These are phyloP conservation scores for Exaiptasia diaphana DNA, from an alignment of 64 coral and sea anemone genomes.

Conservation along the genomic window DNA sequence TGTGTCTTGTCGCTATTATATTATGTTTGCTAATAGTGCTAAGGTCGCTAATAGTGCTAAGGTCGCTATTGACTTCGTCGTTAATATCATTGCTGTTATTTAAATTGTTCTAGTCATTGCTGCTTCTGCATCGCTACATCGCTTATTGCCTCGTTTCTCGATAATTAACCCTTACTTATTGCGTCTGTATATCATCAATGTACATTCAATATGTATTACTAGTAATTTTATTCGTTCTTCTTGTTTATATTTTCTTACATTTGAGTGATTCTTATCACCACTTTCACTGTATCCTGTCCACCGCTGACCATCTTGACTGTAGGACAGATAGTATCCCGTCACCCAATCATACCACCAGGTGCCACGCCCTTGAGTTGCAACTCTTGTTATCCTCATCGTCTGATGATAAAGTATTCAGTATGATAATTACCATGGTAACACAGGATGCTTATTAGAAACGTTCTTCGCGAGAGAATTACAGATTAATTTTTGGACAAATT, in stretches of 20 bases:
- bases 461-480: neutral
- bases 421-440: neutral
- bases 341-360: slow-evolving; percentile 49
- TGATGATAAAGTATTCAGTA: neutral
- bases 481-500: neutral
- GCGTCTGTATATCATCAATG: too few relatives aligned
- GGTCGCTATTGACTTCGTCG: too few relatives aligned
- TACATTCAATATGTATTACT: too few relatives aligned
- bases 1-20: too few relatives aligned
- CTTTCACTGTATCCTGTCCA: slow-evolving; percentile 46
- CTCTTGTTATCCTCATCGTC: neutral
- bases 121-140: too few relatives aligned
- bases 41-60: too few relatives aligned
- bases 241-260: slow-evolving; percentile 24
- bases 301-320: slow-evolving; percentile 43
- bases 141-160: too few relatives aligned
- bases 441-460: neutral
- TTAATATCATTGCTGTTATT: too few relatives aligned
- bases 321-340: slow-evolving; percentile 10
- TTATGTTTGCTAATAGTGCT: too few relatives aligned
- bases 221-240: neutral
- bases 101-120: too few relatives aligned
- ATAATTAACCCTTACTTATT: too few relatives aligned
- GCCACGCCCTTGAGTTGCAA: slow-evolving; percentile 29
- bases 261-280: slow-evolving; percentile 35